A percentile compares a stretch with the other conserved stretches of the same genome.
Conservation (phyloP, 2,888 invertebrate genomes). For the Lepidonotus clava region DNA sequence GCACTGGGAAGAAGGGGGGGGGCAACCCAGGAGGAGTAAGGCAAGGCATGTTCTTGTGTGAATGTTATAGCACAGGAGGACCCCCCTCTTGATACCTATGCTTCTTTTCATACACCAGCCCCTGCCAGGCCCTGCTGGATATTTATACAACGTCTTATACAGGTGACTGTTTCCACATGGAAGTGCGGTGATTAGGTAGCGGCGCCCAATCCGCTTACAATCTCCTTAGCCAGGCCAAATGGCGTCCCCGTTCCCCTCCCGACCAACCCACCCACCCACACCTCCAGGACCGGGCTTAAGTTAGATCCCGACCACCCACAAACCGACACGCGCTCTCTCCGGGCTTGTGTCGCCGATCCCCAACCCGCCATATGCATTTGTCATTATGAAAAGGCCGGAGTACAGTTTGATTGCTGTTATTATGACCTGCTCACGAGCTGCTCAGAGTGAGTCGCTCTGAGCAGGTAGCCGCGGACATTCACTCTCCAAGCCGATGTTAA, state of each 20-base stretch:
- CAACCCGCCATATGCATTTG: too few species aligned
- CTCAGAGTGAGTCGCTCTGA: neutral
- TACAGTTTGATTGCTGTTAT: too few species aligned
- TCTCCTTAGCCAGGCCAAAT: neutral
- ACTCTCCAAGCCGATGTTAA: too few species aligned
- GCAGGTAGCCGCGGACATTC: too few species aligned
- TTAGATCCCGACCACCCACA: neutral
- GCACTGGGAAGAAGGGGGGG: neutral
- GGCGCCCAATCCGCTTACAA: neutral
- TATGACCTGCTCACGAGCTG: too few species aligned
- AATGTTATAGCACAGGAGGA: neutral
- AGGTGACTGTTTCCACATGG: neutral
- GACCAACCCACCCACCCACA: neutral
- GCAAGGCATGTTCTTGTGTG: neutral
- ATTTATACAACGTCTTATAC: slow-evolving; percentile 14
- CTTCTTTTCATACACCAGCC: too few species aligned
- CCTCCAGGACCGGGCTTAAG: too few species aligned
- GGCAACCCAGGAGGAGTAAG: neutral
- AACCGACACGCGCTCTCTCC: neutral
- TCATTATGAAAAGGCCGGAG: too few species aligned
- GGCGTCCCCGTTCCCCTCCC: neutral
- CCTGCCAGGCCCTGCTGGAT: neutral
- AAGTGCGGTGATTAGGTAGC: slow-evolving; percentile 24
- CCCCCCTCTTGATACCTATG: neutral
- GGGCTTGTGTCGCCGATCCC: neutral